Evolutionary conservation across 2,888 invertebrate genomes (phyloP).

Genomic region (Brachyopa scutellaris): DNA sequence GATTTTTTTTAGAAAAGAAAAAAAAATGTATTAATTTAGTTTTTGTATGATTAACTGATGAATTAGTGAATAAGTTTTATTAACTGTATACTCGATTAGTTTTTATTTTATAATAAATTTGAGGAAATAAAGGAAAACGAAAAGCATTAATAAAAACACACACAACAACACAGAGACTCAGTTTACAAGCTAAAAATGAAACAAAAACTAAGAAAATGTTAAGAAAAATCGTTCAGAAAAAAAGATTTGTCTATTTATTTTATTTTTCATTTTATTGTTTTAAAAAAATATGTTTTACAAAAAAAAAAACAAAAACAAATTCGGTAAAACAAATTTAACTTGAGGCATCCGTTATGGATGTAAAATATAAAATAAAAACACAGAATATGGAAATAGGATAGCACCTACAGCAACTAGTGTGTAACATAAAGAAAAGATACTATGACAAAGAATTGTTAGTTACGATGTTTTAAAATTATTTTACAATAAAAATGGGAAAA

Average conservation of each 20-base stretch:
- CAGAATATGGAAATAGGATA: slow-evolving; percentile 17
- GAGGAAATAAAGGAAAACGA: background rate
- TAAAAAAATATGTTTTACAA: background rate
- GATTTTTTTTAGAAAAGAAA: slow-evolving; percentile 41
- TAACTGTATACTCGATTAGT: slow-evolving; percentile 62
- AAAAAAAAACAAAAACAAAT: slow-evolving; percentile 7
- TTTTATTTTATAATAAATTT: slow-evolving; percentile 57
- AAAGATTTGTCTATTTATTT: no score
- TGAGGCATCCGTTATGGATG: slow-evolving; percentile 25
- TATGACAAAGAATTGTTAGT: slow-evolving; percentile 70
- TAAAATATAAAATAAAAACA: slow-evolving; percentile 18
- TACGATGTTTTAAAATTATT: slow-evolving; percentile 71
- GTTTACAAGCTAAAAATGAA: slow-evolving; percentile 52
- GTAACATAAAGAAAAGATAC: slow-evolving; percentile 46
- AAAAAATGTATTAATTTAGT: slow-evolving; percentile 62
- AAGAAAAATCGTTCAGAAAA: no score
- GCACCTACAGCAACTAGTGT: slow-evolving; percentile 32
- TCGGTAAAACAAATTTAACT: slow-evolving; percentile 25
- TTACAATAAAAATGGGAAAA: slow-evolving; percentile 69
- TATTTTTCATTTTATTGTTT: slow-evolving; percentile 12
- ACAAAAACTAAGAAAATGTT: slow-evolving; percentile 26
- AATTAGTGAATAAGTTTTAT: slow-evolving; percentile 68
- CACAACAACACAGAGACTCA: slow-evolving; percentile 54
- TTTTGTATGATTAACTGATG: slow-evolving; percentile 71
- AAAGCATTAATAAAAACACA: background rate